A percentile compares a stretch with the other conserved stretches of the same genome.
Evolutionary conservation across 2,888 invertebrate species (phyloP).

Genomic region (Panzeria rudis): DNA sequence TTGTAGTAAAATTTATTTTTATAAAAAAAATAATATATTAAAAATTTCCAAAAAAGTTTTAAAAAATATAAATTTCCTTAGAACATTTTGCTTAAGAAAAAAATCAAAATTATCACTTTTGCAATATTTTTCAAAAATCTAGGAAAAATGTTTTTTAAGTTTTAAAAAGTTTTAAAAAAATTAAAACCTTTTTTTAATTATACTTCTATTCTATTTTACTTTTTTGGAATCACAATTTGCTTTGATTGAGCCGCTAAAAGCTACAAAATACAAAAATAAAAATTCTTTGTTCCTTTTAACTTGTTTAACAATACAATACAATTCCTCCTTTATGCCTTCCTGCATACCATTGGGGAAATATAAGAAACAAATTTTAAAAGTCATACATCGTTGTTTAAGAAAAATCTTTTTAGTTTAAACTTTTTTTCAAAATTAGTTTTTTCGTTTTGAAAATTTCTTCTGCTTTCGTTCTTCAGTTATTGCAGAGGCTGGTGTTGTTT

Average conservation of each 20-base stretch:
- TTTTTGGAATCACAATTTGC: slow-evolving; percentile 82
- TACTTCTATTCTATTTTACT: slow-evolving; percentile 62
- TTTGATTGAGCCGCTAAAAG: slow-evolving; percentile 81
- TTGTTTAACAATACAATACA: slow-evolving; percentile 45
- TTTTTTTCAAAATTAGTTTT: slow-evolving; percentile 52
- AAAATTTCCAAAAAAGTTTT: slow-evolving; percentile 71
- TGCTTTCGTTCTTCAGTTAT: background rate
- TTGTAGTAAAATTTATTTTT: slow-evolving; percentile 39
- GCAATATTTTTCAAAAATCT: slow-evolving; percentile 35
- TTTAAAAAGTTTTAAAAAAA: slow-evolving; percentile 46
- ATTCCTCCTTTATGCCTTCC: background rate
- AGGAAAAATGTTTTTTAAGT: slow-evolving; percentile 54
- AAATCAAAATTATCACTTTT: slow-evolving; percentile 55
- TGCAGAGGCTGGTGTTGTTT: slow-evolving; percentile 27
- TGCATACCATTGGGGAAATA: slow-evolving; percentile 1
- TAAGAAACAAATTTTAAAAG: slow-evolving; percentile 42
- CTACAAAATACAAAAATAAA: slow-evolving; percentile 60
- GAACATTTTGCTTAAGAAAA: slow-evolving; percentile 22
- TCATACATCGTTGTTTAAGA: slow-evolving; percentile 55
- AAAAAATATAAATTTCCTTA: slow-evolving; percentile 27
- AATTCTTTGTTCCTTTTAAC: background rate
- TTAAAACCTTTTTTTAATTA: slow-evolving; percentile 53
- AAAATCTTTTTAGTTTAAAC: background rate
- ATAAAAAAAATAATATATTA: slow-evolving; percentile 47
- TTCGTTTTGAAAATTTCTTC: slow-evolving; percentile 59